Conservation (phyloP, 2,113 vertebrate species). For the Malaclemys terrapin region DNA sequence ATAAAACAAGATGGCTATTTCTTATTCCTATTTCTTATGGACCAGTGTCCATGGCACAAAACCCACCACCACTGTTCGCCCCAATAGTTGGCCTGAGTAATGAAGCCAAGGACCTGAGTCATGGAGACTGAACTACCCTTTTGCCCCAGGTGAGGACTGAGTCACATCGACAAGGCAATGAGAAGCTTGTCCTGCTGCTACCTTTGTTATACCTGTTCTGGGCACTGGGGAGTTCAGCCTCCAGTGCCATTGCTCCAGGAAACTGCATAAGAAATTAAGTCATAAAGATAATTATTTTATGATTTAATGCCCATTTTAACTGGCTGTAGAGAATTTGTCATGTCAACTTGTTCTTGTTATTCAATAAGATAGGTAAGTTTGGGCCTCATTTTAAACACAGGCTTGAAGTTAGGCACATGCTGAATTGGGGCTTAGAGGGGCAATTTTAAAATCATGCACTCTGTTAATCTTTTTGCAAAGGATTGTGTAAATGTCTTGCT, state of each 20-base stretch:
- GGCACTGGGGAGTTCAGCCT: not conserved
- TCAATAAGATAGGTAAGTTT: rapidly evolving
- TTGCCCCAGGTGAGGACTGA: rapidly evolving
- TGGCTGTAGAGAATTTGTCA: not conserved
- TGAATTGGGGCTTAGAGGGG: not conserved
- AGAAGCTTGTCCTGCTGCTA: rapidly evolving
- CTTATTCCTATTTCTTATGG: not conserved
- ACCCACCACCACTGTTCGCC: not conserved
- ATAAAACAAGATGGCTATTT: not conserved
- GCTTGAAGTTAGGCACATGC: not conserved
- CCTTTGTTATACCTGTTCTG: not conserved
- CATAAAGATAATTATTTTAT: not conserved
- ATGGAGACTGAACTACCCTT: not conserved
- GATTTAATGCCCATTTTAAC: not conserved
- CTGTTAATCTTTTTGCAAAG: not conserved
- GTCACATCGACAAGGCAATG: rapidly evolving
- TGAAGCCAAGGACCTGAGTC: rapidly evolving
- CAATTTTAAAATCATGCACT: not conserved
- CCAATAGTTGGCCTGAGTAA: not conserved
- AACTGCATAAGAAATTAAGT: not conserved
- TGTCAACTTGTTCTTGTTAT: rapidly evolving
- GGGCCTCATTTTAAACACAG: slow-evolving; percentile 8
- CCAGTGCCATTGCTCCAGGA: not conserved
- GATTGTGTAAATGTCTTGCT: slow-evolving; percentile 12
- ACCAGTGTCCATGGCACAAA: not conserved